A percentile compares a stretch with the other conserved stretches of the same genome.
phyloP scores from a whole-genome alignment of 2,797 vertebrate genomes.

The Gephyroberyx darwinii region DNA sequence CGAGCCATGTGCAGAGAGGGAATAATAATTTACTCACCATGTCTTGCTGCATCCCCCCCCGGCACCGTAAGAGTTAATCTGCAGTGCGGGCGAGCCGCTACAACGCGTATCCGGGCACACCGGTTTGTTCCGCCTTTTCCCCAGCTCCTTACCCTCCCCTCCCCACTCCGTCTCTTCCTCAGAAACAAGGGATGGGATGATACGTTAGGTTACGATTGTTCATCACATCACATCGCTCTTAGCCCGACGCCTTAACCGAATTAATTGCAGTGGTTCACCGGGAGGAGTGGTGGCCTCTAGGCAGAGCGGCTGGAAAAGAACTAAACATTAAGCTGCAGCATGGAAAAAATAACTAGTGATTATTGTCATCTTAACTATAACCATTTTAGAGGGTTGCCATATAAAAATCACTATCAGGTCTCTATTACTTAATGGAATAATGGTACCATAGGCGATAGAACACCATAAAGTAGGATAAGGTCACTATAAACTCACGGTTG shows the following conservation, averaged over 20 bases:
- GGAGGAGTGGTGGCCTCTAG: neutral
- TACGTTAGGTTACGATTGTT: conserved; percentile 54
- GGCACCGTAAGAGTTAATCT: conserved; percentile 83
- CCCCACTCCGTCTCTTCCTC: conserved; percentile 59
- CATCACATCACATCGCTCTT: conserved; percentile 28
- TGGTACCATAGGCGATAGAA: neutral
- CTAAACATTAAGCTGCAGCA: too few relatives aligned
- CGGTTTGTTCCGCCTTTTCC: conserved; percentile 83
- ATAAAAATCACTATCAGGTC: too few relatives aligned
- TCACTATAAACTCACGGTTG: neutral
- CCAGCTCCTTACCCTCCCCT: conserved; percentile 38
- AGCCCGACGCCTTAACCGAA: neutral
- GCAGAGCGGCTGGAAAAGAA: neutral
- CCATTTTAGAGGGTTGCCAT: too few relatives aligned
- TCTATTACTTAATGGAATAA: neutral
- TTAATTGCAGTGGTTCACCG: neutral
- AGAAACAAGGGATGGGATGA: conserved; percentile 68
- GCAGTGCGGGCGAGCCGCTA: conserved; percentile 86
- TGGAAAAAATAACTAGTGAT: too few relatives aligned
- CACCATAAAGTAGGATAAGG: neutral
- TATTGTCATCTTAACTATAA: too few relatives aligned
- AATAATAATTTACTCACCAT: conserved; percentile 73
- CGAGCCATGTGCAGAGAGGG: conserved; percentile 29
- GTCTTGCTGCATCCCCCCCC: conserved; percentile 58
- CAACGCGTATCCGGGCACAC: conserved; percentile 83